phyloP scores from a whole-genome alignment of 2,113 vertebrate genomes.

The Cacatua alba region DNA sequence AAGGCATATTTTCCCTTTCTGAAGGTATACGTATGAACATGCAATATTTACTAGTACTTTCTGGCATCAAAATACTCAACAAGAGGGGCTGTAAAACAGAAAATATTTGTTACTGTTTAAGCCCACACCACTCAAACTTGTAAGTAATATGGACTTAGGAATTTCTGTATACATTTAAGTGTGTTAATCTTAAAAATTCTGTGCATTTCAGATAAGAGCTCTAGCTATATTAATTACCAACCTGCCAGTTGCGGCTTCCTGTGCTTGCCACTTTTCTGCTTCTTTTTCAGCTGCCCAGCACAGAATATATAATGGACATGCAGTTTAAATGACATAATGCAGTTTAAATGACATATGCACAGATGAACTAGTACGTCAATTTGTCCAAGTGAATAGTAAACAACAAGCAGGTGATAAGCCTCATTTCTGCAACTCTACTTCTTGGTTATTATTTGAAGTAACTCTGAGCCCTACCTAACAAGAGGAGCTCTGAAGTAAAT shows the following conservation, averaged over 20 bases:
- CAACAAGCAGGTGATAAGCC: not conserved
- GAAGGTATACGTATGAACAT: not conserved
- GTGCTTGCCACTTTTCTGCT: not conserved
- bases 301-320: accelerated
- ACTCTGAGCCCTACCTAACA: not conserved
- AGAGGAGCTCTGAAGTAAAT: not conserved
- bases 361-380: not conserved
- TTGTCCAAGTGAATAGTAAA: not conserved
- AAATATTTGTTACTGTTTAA: not conserved
- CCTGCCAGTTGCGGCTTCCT: not conserved
- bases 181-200: not conserved
- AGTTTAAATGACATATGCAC: too few relatives aligned
- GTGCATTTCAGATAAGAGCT: not conserved
- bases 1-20: not conserved
- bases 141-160: not conserved
- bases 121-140: not conserved
- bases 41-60: not conserved
- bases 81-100: not conserved
- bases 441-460: not conserved
- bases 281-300: not conserved
- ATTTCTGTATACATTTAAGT: not conserved
- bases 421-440: not conserved
- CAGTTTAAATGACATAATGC: not conserved
- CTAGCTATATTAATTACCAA: not conserved
- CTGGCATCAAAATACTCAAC: not conserved